A percentile compares a stretch with the other conserved stretches of the same genome.
phyloP scores from a whole-genome alignment of 1,140 invertebrate genomes.

The Magallana gigas region DNA sequence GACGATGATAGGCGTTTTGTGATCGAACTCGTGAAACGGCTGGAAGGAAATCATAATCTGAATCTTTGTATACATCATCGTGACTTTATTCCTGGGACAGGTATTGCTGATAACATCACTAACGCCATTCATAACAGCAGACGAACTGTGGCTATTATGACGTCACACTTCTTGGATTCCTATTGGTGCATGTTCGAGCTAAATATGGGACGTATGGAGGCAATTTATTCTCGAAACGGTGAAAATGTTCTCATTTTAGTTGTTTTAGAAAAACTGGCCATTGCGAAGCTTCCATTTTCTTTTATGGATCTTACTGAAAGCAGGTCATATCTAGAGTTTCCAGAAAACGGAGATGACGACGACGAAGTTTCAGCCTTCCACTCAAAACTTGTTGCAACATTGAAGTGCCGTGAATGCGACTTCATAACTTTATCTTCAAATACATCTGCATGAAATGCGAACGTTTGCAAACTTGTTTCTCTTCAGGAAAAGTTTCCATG shows the following conservation, averaged over 20 bases:
- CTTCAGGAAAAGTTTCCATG: too few relatives aligned
- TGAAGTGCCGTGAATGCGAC: not conserved
- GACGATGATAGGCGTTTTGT: slow-evolving; percentile 57
- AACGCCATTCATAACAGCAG: slow-evolving; percentile 82
- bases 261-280: slow-evolving; percentile 56
- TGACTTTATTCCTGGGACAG: slow-evolving; percentile 69
- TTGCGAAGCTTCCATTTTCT: slow-evolving; percentile 51
- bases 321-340: slow-evolving; percentile 62
- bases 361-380: not conserved
- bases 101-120: slow-evolving; percentile 84
- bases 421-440: not conserved
- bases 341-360: slow-evolving; percentile 37
- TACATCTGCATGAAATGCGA: not conserved
- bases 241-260: slow-evolving; percentile 61
- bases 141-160: slow-evolving; percentile 83
- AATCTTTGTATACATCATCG: slow-evolving; percentile 66
- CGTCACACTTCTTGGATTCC: slow-evolving; percentile 83
- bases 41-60: slow-evolving; percentile 57
- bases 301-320: slow-evolving; percentile 57
- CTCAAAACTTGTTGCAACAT: not conserved
- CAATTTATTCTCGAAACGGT: slow-evolving; percentile 58
- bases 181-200: slow-evolving; percentile 86
- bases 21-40: slow-evolving; percentile 49
- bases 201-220: slow-evolving; percentile 76
- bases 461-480: too few relatives aligned